These are phyloP conservation scores for Caerostris darwini DNA, from an alignment of 1,140 invertebrate genomes.

Conservation along the genomic window DNA sequence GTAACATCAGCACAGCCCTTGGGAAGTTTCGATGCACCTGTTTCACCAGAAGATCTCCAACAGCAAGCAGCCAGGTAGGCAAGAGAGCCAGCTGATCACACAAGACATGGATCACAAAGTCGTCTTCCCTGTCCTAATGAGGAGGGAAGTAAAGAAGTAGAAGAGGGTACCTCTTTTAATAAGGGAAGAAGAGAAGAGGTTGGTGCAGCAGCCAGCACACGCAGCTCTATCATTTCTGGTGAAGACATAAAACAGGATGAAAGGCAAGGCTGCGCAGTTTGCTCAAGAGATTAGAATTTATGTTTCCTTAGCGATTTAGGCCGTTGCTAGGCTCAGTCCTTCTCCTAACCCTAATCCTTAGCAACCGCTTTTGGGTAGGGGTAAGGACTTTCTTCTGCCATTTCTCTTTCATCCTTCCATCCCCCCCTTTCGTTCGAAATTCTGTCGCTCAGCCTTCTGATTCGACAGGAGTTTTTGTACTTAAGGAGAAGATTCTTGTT, in stretches of 20 bases:
- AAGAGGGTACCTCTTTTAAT: conserved; percentile 1
- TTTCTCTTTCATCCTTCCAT: too few relatives aligned
- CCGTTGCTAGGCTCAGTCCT: conserved; percentile 65
- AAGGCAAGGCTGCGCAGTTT: conserved; percentile 43
- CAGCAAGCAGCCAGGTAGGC: neutral
- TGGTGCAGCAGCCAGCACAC: neutral
- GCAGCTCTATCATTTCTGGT: conserved; percentile 15
- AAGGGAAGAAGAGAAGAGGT: neutral
- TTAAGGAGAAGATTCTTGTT: too few relatives aligned
- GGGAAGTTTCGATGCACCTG: neutral
- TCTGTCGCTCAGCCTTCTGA: too few relatives aligned
- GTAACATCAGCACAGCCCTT: neutral
- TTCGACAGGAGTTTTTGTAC: too few relatives aligned
- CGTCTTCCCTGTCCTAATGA: conserved; percentile 34
- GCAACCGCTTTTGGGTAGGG: conserved; percentile 63
- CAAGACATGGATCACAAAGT: neutral
- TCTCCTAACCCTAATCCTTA: conserved; percentile 68
- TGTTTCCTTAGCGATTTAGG: conserved; percentile 69
- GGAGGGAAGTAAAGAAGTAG: neutral
- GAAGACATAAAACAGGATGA: conserved; percentile 73
- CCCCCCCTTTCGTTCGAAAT: too few relatives aligned
- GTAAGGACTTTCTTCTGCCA: conserved; percentile 20
- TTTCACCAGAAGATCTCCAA: neutral
- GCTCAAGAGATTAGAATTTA: conserved; percentile 71
- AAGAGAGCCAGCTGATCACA: conserved; percentile 32